Evolutionary conservation across 2,888 invertebrate species (phyloP).

Genomic region (Chalcis sispes): DNA sequence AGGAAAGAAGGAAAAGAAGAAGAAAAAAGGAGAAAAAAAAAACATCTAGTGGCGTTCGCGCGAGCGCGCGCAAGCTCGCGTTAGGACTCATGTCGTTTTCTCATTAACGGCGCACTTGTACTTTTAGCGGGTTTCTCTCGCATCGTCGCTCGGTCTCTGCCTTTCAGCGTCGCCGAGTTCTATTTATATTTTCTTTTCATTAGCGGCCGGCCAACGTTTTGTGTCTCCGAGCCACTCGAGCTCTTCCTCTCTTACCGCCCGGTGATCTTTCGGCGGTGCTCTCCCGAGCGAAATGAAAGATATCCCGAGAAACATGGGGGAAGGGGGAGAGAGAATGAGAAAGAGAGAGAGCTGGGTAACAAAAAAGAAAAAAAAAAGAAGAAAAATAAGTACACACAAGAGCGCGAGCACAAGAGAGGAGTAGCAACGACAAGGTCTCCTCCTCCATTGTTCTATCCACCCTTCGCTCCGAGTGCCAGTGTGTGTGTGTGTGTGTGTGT

Average conservation of each 20-base stretch:
- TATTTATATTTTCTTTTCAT: conserved; percentile 73
- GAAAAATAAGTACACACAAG: not conserved
- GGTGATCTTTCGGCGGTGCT: conserved; percentile 20
- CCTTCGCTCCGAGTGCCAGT: not conserved
- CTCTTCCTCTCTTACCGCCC: too few species aligned
- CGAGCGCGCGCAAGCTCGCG: too few species aligned
- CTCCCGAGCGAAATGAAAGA: conserved; percentile 36
- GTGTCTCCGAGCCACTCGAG: too few species aligned
- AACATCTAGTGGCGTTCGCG: not conserved
- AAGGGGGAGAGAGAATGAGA: not conserved
- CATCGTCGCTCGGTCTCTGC: not conserved
- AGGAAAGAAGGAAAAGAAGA: not conserved
- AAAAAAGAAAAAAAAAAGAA: conserved; percentile 24
- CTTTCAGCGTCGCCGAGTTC: conserved; percentile 48
- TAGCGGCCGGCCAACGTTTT: conserved; percentile 61
- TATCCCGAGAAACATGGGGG: not conserved
- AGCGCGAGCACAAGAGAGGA: not conserved
- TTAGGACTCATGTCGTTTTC: conserved; percentile 63
- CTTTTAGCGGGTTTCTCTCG: conserved; percentile 18
- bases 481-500: not conserved
- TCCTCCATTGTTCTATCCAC: conserved; percentile 24
- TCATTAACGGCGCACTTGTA: conserved; percentile 63
- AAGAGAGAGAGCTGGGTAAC: too few species aligned
- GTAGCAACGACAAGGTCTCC: not conserved
- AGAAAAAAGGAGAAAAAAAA: not conserved